phyloP scores from a whole-genome alignment of 2,888 invertebrate genomes.

The Alsophila aescularia region DNA sequence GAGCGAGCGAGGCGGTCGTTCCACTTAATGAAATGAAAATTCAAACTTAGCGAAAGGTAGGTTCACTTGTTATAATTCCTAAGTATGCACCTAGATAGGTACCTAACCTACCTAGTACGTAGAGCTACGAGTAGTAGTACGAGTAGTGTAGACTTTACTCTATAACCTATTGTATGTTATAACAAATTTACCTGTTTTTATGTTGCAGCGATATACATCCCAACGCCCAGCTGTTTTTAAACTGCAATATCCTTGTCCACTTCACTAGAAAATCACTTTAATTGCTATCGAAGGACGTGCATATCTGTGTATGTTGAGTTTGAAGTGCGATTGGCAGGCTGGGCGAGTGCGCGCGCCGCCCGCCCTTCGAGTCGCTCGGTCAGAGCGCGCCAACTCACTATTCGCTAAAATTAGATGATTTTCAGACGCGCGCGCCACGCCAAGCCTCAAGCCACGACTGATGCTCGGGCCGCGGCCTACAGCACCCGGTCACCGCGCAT shows the following conservation, averaged over 20 bases:
- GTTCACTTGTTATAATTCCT: neutral
- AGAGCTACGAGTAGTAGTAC: neutral
- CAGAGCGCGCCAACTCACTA: constrained; percentile 7
- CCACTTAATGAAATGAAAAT: neutral
- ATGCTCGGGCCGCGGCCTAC: constrained; percentile 38
- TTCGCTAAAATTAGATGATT: constrained; percentile 64
- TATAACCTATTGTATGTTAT: neutral
- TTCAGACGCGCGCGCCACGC: constrained; percentile 57
- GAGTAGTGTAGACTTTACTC: neutral
- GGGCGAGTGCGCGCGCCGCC: constrained; percentile 74
- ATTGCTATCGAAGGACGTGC: constrained; percentile 41
- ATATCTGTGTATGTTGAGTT: constrained; percentile 45
- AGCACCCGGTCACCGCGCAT: constrained; percentile 54
- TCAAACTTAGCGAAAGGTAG: neutral
- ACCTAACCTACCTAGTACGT: too few species aligned
- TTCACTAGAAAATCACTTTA: constrained; percentile 23
- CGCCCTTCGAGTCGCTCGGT: constrained; percentile 61
- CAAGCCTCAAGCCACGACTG: constrained; percentile 60
- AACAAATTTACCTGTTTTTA: constrained; percentile 43
- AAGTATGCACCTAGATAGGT: too few species aligned
- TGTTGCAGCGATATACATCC: constrained; percentile 12
- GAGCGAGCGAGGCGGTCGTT: too few species aligned
- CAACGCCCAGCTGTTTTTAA: constrained; percentile 2
- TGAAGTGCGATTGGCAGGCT: constrained; percentile 35
- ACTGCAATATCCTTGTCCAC: constrained; percentile 7